A percentile compares a stretch with the other conserved stretches of the same genome.
Conservation (phyloP, 2,888 invertebrate species). For the Lasioglossum calceatum region DNA sequence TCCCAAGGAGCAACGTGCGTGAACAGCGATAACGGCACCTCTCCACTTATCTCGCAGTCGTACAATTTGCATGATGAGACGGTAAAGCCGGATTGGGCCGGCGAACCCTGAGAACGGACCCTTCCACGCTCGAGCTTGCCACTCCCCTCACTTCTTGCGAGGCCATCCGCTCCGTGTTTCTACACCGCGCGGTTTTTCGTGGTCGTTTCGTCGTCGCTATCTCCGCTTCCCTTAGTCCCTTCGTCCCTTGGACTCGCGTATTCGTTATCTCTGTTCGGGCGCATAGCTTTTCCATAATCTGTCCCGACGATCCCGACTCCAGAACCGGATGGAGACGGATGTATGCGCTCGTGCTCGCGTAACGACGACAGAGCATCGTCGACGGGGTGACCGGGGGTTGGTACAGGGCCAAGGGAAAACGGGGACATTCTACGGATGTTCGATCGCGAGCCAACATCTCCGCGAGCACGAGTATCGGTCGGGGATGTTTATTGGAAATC, state of each 20-base stretch:
- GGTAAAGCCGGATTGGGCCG: constrained; percentile 74
- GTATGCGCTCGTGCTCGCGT: constrained; percentile 9
- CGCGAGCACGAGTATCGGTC: background rate
- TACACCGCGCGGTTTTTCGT: constrained; percentile 9
- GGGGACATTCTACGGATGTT: constrained; percentile 50
- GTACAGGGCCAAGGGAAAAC: constrained; percentile 12
- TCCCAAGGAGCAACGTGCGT: constrained; percentile 47
- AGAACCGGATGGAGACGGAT: constrained; percentile 43
- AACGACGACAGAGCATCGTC: constrained; percentile 34
- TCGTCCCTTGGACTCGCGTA: constrained; percentile 37
- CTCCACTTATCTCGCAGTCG: constrained; percentile 70
- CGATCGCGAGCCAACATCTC: constrained; percentile 7
- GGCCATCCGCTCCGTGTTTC: constrained; percentile 16
- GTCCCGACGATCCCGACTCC: constrained; percentile 52
- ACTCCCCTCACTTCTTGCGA: constrained; percentile 21
- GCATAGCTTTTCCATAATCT: constrained; percentile 69
- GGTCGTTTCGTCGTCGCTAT: constrained; percentile 32
- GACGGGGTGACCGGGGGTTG: background rate
- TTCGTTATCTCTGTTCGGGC: constrained; percentile 62
- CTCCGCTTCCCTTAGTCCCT: background rate
- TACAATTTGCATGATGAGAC: constrained; percentile 77
- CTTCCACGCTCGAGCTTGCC: constrained; percentile 42
- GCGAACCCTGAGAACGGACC: constrained; percentile 59
- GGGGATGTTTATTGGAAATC: constrained; percentile 42
- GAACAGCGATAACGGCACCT: constrained; percentile 53